Evolutionary conservation across 1,140 invertebrate species (phyloP).

Genomic region (Trigoniulus corallinus): DNA sequence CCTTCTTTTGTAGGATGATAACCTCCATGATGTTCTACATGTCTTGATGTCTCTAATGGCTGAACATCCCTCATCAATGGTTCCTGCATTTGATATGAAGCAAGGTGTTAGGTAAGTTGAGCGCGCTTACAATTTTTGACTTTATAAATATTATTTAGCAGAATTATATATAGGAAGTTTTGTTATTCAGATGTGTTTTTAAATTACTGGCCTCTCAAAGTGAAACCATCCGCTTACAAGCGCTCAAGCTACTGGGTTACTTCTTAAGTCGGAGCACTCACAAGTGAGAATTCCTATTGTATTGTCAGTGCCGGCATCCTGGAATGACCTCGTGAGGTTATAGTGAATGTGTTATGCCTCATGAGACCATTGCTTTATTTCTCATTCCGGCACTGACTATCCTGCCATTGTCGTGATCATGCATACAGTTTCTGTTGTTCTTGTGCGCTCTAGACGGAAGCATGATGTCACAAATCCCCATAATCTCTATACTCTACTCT

Average conservation of each 20-base stretch:
- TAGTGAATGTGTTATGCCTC: too few species aligned
- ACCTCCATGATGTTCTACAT: constrained; percentile 92
- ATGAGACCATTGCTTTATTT: too few species aligned
- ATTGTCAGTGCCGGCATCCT: neutral
- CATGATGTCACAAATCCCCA: constrained; percentile 97
- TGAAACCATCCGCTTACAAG: constrained; percentile 86
- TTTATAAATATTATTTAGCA: neutral
- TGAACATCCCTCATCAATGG: constrained; percentile 95
- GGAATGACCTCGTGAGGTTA: neutral
- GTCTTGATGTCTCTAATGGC: constrained; percentile 93
- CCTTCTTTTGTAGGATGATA: constrained; percentile 90
- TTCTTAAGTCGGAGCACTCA: constrained; percentile 41
- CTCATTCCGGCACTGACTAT: too few species aligned
- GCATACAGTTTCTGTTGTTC: constrained; percentile 50
- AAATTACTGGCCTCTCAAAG: constrained; percentile 88
- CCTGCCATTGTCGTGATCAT: constrained; percentile 81
- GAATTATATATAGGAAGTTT: neutral
- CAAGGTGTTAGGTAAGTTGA: constrained; percentile 52
- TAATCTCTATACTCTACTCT: constrained; percentile 91
- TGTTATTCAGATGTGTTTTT: constrained; percentile 34
- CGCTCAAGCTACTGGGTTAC: constrained; percentile 71
- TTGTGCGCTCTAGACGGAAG: constrained; percentile 56
- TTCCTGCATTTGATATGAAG: constrained; percentile 95
- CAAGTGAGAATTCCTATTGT: constrained; percentile 28
- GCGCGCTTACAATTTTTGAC: too few species aligned